Percentiles rank a stretch among this genome's conserved stretches.
Evolutionary conservation across 2,113 vertebrate genomes (phyloP).

Genomic region (Limanda limanda): DNA sequence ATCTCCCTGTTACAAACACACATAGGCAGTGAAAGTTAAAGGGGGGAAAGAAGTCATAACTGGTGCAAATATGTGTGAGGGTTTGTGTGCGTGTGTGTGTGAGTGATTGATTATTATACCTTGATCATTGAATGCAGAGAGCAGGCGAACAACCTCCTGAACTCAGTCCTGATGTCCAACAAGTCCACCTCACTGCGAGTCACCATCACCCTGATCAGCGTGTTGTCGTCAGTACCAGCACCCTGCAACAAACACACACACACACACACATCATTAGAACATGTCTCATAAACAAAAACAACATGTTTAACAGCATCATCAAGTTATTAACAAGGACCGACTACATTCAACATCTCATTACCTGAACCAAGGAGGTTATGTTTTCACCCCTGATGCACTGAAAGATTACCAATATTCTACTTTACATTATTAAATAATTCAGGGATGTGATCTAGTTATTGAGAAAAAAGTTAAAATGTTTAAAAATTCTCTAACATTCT

Average conservation of each 20-base stretch:
- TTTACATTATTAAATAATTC: background rate
- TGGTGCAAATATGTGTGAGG: background rate
- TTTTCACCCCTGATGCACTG: too few relatives aligned
- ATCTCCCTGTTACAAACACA: conserved; percentile 84
- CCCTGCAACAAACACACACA: conserved; percentile 80
- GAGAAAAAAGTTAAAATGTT: too few relatives aligned
- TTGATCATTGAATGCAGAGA: conserved; percentile 85
- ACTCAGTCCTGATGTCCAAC: conserved; percentile 87
- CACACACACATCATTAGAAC: too few relatives aligned
- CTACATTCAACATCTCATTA: too few relatives aligned
- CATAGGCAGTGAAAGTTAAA: background rate
- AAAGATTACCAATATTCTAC: too few relatives aligned
- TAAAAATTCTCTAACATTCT: too few relatives aligned
- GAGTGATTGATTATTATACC: conserved; percentile 46
- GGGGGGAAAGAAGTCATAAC: background rate
- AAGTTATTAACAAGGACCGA: background rate
- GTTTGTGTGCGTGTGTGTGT: too few relatives aligned
- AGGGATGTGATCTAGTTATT: background rate
- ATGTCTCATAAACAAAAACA: too few relatives aligned
- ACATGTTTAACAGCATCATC: background rate
- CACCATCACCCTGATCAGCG: conserved; percentile 91
- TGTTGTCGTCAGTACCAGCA: conserved; percentile 91
- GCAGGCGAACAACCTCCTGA: conserved; percentile 88
- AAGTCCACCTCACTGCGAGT: conserved; percentile 92
- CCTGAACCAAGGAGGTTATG: too few relatives aligned